Base-by-base conservation (phyloP, 2,113 vertebrate genomes). In the Albula goreensis region DNA sequence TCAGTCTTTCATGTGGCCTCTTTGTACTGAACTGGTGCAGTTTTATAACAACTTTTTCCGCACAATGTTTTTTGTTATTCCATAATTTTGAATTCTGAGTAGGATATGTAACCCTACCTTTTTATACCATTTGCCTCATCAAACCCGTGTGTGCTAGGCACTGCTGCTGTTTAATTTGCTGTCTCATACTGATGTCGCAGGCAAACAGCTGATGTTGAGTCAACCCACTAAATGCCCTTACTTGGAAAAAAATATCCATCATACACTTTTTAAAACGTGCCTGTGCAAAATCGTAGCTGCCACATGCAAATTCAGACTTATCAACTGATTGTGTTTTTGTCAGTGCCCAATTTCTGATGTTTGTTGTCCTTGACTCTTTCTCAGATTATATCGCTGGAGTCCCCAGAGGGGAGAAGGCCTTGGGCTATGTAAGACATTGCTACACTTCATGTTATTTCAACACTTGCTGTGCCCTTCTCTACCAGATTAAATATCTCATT, bases 381-480 rank as follows among this genome's bases (percentile, higher is more conserved):
- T 86, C 57, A 99, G 98, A 99, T 92, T 99, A 97, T 63, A 95
- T 98, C 50, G 98, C 98, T 1, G 98, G 98, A 80, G 97, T 99
- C 0, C 98, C 98, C n/a, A 95, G 98, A 88, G 98, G 98, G 70
- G 96, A 98, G 0, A 97, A 97, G 81, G 97, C 98, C 0, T 93
- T 98, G 84, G 98, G 98, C 88, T 99, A 99, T 93, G 98, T 99
- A 96, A 92, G 97, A 92, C 80, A 81, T 49, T 78, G 51, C 86
- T 52, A 49, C 50, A 52, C 50, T 81, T 82, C 79, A 86, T 22
- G 86, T 81, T 48, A 80, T 60, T 49, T 2, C 7, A 31, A 70
- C 66, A 25, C 4, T 48, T 31, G 48, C 13, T 12, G 51, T 31
- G 60, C 0, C 25, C 50, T 50, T 19, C 78, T 31, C 11, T 52